Conservation (phyloP, 2,113 vertebrate genomes). For the Nestor notabilis region DNA sequence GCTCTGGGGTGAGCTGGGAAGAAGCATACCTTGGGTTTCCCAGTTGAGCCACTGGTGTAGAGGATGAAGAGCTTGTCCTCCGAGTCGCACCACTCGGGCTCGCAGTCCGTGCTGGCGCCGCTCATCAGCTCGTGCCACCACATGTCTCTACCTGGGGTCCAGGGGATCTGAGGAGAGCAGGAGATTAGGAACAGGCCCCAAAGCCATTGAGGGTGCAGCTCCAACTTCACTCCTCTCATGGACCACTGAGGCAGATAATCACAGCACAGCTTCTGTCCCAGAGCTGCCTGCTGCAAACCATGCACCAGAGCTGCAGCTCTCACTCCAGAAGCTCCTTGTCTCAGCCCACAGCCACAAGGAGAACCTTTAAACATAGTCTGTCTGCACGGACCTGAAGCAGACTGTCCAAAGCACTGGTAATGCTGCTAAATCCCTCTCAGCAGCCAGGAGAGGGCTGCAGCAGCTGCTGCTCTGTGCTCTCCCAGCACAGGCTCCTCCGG, state of each 20-base stretch:
- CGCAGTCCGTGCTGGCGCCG: slow-evolving; percentile 83
- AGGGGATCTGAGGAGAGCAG: slow-evolving; percentile 79
- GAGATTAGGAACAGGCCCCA: background rate
- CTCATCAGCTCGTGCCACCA: slow-evolving; percentile 91
- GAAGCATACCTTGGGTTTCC: slow-evolving; percentile 90
- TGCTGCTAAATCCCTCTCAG: fast-evolving
- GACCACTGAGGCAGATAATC: background rate
- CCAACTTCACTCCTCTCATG: fast-evolving
- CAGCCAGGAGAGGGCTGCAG: background rate
- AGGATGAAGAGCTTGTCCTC: slow-evolving; percentile 96
- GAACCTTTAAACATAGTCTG: background rate
- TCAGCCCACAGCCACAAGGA: background rate
- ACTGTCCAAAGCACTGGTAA: background rate
- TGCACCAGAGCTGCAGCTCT: background rate
- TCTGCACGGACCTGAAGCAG: background rate
- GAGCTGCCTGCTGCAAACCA: background rate
- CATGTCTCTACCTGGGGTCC: slow-evolving; percentile 85
- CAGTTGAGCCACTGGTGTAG: slow-evolving; percentile 96
- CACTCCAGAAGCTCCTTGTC: background rate
- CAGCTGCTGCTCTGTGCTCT: background rate
- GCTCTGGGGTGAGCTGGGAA: background rate
- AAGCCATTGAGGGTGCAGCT: background rate
- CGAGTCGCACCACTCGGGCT: slow-evolving; percentile 93
- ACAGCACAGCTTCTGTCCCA: background rate
- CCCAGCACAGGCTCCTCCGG: background rate